Conservation (phyloP, 2,113 vertebrate genomes). For the Eolophus roseicapilla region DNA sequence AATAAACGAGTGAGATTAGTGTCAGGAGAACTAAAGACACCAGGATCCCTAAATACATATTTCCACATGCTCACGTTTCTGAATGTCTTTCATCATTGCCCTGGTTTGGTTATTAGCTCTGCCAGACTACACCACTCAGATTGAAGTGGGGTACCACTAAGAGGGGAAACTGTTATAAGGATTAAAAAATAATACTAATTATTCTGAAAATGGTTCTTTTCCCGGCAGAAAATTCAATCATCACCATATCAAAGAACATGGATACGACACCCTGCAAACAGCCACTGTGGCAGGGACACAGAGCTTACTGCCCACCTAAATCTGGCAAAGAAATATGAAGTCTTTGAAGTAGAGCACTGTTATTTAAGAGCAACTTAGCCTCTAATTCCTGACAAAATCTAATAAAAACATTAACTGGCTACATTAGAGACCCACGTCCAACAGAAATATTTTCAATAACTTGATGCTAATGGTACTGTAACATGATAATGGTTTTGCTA, state of each 20-base stretch:
- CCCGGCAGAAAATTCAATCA: not conserved
- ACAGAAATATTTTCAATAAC: not conserved
- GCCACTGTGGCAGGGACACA: not conserved
- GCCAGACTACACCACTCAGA: not conserved
- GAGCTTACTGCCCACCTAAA: not conserved
- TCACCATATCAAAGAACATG: not conserved
- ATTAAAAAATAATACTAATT: not conserved
- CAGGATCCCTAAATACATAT: not conserved
- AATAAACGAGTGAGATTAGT: not conserved
- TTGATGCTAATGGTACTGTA: not conserved
- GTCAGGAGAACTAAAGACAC: not conserved
- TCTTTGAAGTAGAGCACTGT: not conserved
- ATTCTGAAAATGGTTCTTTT: not conserved
- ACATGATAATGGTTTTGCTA: not conserved
- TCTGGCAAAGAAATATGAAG: not conserved
- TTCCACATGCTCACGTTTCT: not conserved
- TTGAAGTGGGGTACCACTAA: not conserved
- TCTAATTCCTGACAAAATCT: not conserved
- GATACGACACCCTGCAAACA: not conserved
- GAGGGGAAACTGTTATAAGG: not conserved
- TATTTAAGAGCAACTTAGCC: not conserved
- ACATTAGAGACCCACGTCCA: not conserved
- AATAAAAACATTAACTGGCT: not conserved
- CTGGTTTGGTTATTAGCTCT: not conserved
- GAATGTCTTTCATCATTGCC: not conserved